Evolutionary conservation across 2,888 invertebrate species (phyloP), one percentile per base, ranked within the genome.

Genomic region (Beris chalybata): DNA sequence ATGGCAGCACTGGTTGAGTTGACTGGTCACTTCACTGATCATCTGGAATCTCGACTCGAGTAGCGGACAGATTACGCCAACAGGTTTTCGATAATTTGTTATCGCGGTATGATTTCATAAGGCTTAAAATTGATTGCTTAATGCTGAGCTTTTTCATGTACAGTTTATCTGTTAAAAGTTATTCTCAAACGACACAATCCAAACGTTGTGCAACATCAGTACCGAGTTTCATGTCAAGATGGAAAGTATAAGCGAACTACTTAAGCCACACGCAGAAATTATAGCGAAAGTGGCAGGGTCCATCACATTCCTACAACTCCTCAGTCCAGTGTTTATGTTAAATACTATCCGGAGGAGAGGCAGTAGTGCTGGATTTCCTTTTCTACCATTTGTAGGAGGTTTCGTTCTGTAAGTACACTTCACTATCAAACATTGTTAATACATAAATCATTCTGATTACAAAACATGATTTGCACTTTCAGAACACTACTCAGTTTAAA

Each of bases 301-400:
- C 66, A 86, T 90, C 31, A 94, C 95, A 31, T 88, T 91, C 72
- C 86, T 85, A 0, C 92, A 94, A 78, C 93, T 94, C 83, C 87
- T 94, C 75, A 87, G 93, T 38, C 93, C 93, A 74, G 83, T 84
- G 76, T 85, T 90, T 75, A 84, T 92, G 69, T 87, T 92, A 76
- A 87, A 85, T 76, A 89, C 91, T 75, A 89, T 92, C 70, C 85
- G 88, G 69, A 87, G 87, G 74, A 87, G 87, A 74, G 86, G 86
- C 15, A 84, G 82, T 72, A 87, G 91, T 0, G 83, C 84, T 73
- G 86, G 86, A 65, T 83, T 87, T 70, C 85, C 87, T 54, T 82
- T 88, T 30, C 85, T 86, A 77, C 90, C 91, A 0, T 92, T 92
- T 78, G 76, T 90, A 50, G 92, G 91, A 47, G 92, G 92, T 80